A percentile compares a stretch with the other conserved stretches of the same genome.
phyloP scores from a whole-genome alignment of 1,140 invertebrate genomes.

The Drosophila ambigua region DNA sequence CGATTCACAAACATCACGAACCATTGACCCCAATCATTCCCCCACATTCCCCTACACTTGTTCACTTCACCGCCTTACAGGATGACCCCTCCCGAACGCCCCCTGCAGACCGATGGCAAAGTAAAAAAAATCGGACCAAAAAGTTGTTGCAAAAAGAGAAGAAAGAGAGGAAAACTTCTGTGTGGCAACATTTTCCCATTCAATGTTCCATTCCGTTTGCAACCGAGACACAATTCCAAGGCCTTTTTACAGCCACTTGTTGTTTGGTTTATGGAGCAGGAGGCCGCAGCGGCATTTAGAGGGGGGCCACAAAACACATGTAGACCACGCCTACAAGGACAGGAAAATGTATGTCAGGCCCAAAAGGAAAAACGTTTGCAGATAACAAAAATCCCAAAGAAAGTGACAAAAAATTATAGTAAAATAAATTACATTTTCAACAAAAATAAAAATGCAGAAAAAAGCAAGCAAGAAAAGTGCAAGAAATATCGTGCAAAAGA shows the following conservation, averaged over 20 bases:
- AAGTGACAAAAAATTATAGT: slow-evolving; percentile 24
- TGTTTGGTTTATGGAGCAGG: slow-evolving; percentile 23
- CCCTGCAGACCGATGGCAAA: neutral
- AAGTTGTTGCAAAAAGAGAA: slow-evolving; percentile 34
- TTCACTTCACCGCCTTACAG: slow-evolving; percentile 40
- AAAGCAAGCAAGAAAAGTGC: neutral
- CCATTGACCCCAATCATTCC: slow-evolving; percentile 60
- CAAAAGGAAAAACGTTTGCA: slow-evolving; percentile 16
- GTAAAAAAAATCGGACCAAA: slow-evolving; percentile 36
- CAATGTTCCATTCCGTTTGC: slow-evolving; percentile 52
- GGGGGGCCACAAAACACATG: slow-evolving; percentile 30
- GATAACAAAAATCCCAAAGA: slow-evolving; percentile 23
- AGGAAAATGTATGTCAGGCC: slow-evolving; percentile 30
- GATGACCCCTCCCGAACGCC: slow-evolving; percentile 8
- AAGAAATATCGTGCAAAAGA: slow-evolving; percentile 17
- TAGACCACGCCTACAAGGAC: slow-evolving; percentile 35
- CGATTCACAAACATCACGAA: slow-evolving; percentile 41
- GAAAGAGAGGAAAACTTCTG: slow-evolving; percentile 41
- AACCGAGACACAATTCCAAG: slow-evolving; percentile 52
- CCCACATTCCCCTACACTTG: slow-evolving; percentile 30
- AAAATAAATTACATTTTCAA: slow-evolving; percentile 52
- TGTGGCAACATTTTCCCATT: slow-evolving; percentile 47
- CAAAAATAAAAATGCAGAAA: slow-evolving; percentile 2
- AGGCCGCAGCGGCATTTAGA: neutral
- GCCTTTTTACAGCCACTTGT: slow-evolving; percentile 66